Conservation (phyloP, 1,140 invertebrate species). For the Cheumatopsyche charites region DNA sequence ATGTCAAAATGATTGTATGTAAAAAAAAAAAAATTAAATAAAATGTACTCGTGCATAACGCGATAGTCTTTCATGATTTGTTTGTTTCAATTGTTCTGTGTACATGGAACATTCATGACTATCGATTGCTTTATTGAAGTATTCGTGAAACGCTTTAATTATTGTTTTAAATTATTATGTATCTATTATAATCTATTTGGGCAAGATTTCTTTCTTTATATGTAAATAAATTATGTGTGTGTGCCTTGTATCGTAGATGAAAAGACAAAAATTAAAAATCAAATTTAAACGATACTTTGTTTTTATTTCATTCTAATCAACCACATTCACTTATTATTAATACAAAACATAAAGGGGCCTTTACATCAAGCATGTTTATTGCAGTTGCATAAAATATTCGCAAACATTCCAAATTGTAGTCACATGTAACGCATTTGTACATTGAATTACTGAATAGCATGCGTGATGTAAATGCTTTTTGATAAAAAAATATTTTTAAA, state of each 20-base stretch:
- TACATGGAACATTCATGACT: slow-evolving; percentile 13
- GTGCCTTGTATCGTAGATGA: slow-evolving; percentile 65
- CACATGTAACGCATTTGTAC: too few relatives aligned
- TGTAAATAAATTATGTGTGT: slow-evolving; percentile 57
- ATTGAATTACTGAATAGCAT: too few relatives aligned
- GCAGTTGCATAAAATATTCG: too few relatives aligned
- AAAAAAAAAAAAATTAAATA: not conserved
- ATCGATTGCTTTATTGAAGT: slow-evolving; percentile 43
- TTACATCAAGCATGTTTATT: too few relatives aligned
- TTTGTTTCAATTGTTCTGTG: slow-evolving; percentile 4
- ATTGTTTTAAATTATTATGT: slow-evolving; percentile 46
- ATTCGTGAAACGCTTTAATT: slow-evolving; percentile 45
- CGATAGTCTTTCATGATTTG: slow-evolving; percentile 9
- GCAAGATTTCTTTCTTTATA: slow-evolving; percentile 47
- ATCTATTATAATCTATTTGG: slow-evolving; percentile 46
- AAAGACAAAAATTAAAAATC: slow-evolving; percentile 60
- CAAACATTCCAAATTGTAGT: too few relatives aligned
- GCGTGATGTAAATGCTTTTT: too few relatives aligned
- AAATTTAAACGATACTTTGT: slow-evolving; percentile 56
- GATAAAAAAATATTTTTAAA: too few relatives aligned
- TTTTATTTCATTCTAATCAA: not conserved
- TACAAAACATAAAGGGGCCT: too few relatives aligned
- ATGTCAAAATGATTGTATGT: not conserved
- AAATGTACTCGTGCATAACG: slow-evolving; percentile 18
- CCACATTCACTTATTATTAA: too few relatives aligned